Base-by-base conservation (phyloP, 2,888 invertebrate genomes). In the Agelastica alni region DNA sequence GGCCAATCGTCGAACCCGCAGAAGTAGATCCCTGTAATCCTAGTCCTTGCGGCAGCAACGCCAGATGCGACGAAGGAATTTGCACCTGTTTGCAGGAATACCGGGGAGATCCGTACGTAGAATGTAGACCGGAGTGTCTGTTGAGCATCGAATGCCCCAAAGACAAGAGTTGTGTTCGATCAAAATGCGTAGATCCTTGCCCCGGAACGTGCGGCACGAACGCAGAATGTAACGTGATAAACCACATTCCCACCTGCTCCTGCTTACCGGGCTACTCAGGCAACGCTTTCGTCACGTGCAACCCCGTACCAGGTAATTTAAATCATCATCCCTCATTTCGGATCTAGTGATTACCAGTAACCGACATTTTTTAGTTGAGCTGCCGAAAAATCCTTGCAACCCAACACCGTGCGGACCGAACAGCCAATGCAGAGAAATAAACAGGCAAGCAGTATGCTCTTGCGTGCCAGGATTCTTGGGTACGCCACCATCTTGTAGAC, bases 61-160 rank as follows among this genome's bases (percentile, higher is more conserved):
- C 92, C 1, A 78, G 83, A 65, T 91, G 91, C 70, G 67, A 76
- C 54, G 79, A 86, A 64, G 89, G 89, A 42, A 74, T 83, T 55
- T 91, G 91, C 67, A 83, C 81, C 16, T 93, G 92, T 72, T 71
- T 88, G 30, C 79, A 83, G 1, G 87, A 89, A 67, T 90, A 87
- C 68, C 83, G 83, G 60, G 92, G 91, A 20, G 88, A 91, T 77
- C 90, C 91, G 0, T 88, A 88, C 64, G 73, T 82, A 36, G 87
- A 86, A 34, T 92, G 91, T 71, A 81, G 89, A 62, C 91, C 91
- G 3, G 90, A 91, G 76, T 91, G 91, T 75, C 83, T 88, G n/a
- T 77, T 88, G 3, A 91, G 86, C 70, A 77, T 80, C 7, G 91
- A 91, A 65, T 92, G 91, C 74, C 77, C 85, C 16, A 81, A 82